These are phyloP conservation scores for Drosophila paracracens DNA, from an alignment of 2,888 invertebrate species.

Conservation along the genomic window DNA sequence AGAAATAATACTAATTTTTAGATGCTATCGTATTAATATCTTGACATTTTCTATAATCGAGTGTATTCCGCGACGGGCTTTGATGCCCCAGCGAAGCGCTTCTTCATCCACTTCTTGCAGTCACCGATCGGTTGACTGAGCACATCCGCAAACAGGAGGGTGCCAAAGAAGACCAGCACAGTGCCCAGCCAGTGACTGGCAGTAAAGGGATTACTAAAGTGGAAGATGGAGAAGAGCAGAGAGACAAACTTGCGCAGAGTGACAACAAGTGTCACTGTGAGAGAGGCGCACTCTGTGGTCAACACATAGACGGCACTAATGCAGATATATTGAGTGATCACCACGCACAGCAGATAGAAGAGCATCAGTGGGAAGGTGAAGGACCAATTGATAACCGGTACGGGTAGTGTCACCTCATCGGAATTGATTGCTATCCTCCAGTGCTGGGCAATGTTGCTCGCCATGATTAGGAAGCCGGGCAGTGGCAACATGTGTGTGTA, in stretches of 20 bases:
- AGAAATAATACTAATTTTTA: neutral
- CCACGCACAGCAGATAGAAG: constrained; percentile 92
- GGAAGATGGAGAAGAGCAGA: constrained; percentile 94
- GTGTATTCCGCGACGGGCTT: constrained; percentile 26
- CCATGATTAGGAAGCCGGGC: constrained; percentile 94
- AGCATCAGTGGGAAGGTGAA: constrained; percentile 89
- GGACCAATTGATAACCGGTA: constrained; percentile 85
- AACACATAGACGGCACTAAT: constrained; percentile 97
- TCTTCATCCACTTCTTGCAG: constrained; percentile 25
- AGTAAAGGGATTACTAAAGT: constrained; percentile 98
- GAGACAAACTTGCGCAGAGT: constrained; percentile 98
- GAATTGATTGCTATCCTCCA: constrained; percentile 89
- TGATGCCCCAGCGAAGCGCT: constrained; percentile 24
- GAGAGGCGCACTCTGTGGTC: constrained; percentile 96
- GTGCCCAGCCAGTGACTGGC: constrained; percentile 96
- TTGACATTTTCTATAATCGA: constrained; percentile 33
- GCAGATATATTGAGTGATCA: constrained; percentile 96
- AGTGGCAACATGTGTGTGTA: constrained; percentile 96
- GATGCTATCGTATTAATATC: neutral
- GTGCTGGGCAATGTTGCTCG: constrained; percentile 91
- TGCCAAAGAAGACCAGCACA: constrained; percentile 95
- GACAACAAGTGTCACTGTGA: constrained; percentile 97
- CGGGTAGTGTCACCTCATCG: constrained; percentile 83
- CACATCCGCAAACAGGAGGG: constrained; percentile 95
- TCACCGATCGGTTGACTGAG: constrained; percentile 83